Evolutionary conservation across 2,797 vertebrate species (phyloP).

Genomic region (Clamator glandarius): DNA sequence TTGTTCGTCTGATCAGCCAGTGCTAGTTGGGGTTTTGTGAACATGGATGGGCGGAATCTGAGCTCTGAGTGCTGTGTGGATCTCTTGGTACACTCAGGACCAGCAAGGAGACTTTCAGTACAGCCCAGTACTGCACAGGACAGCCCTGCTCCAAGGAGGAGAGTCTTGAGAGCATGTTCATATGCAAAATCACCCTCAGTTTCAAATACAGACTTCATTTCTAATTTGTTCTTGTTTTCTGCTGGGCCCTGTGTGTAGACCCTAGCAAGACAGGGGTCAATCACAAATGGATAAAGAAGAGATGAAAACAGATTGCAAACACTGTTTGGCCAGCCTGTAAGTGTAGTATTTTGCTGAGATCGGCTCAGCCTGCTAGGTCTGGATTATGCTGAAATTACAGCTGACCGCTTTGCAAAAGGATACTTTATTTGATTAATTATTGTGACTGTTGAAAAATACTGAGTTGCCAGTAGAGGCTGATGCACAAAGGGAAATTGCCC

Average conservation of each 20-base stretch:
- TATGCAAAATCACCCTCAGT: neutral
- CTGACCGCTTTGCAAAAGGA: conserved; percentile 32
- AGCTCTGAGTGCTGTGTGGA: neutral
- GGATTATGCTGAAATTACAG: conserved; percentile 59
- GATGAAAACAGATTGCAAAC: neutral
- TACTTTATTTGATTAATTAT: conserved; percentile 58
- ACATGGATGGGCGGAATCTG: neutral
- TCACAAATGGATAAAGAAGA: neutral
- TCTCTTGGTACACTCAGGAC: neutral
- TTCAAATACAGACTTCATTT: neutral
- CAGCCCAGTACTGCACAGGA: neutral
- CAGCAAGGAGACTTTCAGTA: neutral
- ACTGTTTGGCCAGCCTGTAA: neutral
- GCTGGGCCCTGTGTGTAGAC: neutral
- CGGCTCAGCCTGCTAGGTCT: neutral
- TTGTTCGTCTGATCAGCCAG: neutral
- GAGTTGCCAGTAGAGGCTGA: neutral
- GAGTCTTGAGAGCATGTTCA: neutral
- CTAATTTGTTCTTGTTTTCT: neutral
- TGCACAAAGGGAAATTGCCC: conserved; percentile 52
- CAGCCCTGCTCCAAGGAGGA: neutral
- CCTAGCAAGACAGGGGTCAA: neutral
- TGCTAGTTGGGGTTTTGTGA: neutral
- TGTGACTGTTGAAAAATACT: neutral
- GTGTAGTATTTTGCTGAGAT: neutral